Evolutionary conservation across 2,113 vertebrate species (phyloP).

Genomic region (Takifugu flavidus): DNA sequence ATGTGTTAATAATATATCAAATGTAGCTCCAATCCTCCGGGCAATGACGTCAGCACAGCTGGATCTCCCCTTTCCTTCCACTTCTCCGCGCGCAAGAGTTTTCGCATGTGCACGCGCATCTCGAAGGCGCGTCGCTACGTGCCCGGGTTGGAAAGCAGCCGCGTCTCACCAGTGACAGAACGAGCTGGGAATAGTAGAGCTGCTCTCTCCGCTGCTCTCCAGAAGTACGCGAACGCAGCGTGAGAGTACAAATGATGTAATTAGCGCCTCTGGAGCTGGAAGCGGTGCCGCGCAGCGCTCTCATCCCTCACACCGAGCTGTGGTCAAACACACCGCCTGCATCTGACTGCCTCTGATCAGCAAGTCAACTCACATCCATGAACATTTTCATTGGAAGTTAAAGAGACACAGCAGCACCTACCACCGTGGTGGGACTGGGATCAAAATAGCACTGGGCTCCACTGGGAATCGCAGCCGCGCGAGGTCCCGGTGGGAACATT

Average conservation of each 20-base stretch:
- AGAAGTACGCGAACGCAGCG: constrained; percentile 4
- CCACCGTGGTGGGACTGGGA: too few species aligned
- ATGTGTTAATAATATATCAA: too few species aligned
- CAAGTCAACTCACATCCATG: too few species aligned
- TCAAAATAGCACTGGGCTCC: neutral
- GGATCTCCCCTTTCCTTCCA: neutral
- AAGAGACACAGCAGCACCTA: too few species aligned
- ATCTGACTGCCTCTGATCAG: too few species aligned
- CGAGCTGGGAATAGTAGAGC: constrained; percentile 4
- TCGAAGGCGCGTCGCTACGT: constrained; percentile 43
- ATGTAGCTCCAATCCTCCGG: too few species aligned
- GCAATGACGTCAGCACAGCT: constrained; percentile 35
- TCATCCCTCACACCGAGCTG: neutral
- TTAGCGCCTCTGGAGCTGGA: constrained; percentile 11
- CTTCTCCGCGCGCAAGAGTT: neutral
- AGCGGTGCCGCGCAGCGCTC: neutral
- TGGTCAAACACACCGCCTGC: too few species aligned
- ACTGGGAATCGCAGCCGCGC: constrained; percentile 8
- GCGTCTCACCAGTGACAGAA: constrained; percentile 23
- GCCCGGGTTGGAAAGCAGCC: constrained; percentile 56
- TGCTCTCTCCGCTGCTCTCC: neutral
- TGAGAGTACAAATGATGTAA: constrained; percentile 23
- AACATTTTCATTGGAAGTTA: too few species aligned
- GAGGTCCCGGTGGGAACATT: constrained; percentile 21
- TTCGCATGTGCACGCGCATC: constrained; percentile 7